phyloP scores from a whole-genome alignment of 2,113 vertebrate species.

The Telmatochromis brachygnathus region DNA sequence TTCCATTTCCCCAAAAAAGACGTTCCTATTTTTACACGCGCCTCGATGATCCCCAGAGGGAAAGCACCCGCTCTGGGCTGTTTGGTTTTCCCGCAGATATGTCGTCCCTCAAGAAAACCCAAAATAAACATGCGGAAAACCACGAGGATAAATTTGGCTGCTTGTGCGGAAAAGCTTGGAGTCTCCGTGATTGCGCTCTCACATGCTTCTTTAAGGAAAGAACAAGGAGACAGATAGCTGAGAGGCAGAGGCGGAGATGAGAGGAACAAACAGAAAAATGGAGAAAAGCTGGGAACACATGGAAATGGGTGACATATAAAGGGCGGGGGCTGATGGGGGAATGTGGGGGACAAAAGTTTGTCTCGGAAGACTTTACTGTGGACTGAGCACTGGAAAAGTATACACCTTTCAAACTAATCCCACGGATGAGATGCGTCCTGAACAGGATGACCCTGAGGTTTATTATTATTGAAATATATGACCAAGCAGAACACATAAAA shows the following conservation, averaged over 20 bases:
- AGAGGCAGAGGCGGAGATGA: conserved; percentile 21
- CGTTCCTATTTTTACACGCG: conserved; percentile 61
- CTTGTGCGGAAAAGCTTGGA: conserved; percentile 63
- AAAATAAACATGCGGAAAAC: conserved; percentile 73
- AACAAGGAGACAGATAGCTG: conserved; percentile 10
- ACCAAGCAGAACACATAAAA: neutral
- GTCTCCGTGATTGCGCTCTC: conserved; percentile 59
- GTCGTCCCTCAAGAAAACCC: conserved; percentile 65
- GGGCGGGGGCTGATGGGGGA: neutral
- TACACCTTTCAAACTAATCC: neutral
- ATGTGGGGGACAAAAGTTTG: conserved; percentile 1
- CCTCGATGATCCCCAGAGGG: conserved; percentile 60
- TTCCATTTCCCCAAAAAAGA: conserved; percentile 59
- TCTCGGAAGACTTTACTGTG: neutral
- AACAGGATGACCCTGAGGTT: neutral
- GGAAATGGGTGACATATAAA: conserved; percentile 9
- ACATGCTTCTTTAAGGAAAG: conserved; percentile 23
- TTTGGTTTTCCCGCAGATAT: conserved; percentile 66
- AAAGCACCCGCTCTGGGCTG: conserved; percentile 64
- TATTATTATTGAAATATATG: neutral
- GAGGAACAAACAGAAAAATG: conserved; percentile 14
- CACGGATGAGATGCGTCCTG: neutral
- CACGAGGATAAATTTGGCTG: conserved; percentile 68
- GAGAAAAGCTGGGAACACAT: conserved; percentile 27
- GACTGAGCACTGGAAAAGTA: neutral